phyloP scores from a whole-genome alignment of 2,113 vertebrate species.

The Pterocles orientalis region DNA sequence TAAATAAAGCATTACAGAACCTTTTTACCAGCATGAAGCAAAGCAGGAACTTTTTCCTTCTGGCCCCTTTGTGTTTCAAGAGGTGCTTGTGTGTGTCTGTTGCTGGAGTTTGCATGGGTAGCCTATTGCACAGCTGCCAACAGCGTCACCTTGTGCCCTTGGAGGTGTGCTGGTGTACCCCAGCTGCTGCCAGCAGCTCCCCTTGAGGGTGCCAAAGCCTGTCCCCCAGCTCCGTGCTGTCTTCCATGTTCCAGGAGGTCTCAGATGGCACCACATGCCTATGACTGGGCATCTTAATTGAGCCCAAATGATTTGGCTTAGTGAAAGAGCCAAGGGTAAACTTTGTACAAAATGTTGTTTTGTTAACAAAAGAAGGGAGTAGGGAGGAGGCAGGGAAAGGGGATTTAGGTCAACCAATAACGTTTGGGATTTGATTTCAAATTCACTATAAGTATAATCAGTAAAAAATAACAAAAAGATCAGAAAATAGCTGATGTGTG shows the following conservation, averaged over 20 bases:
- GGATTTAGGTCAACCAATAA: neutral
- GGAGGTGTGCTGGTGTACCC: neutral
- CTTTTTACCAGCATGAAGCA: neutral
- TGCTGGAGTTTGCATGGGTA: neutral
- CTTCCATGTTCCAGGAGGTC: neutral
- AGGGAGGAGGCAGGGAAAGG: neutral
- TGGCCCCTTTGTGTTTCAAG: neutral
- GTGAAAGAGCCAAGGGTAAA: neutral
- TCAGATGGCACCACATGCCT: neutral
- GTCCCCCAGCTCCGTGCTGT: neutral
- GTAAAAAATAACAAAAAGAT: neutral
- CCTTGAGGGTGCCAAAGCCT: neutral
- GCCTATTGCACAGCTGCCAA: neutral
- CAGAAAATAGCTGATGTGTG: neutral
- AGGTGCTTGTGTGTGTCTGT: neutral
- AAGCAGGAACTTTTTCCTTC: neutral
- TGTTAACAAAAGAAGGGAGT: neutral
- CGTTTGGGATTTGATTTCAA: neutral
- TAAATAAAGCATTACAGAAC: neutral
- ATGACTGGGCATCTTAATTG: accelerated
- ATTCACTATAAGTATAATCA: neutral
- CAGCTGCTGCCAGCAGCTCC: neutral
- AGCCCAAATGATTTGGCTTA: neutral
- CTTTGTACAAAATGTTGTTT: neutral
- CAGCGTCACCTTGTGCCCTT: neutral